Conservation (phyloP, 37 sponge, comb jelly and placozoan genomes). For the Chondrilla cf. caribensis region DNA sequence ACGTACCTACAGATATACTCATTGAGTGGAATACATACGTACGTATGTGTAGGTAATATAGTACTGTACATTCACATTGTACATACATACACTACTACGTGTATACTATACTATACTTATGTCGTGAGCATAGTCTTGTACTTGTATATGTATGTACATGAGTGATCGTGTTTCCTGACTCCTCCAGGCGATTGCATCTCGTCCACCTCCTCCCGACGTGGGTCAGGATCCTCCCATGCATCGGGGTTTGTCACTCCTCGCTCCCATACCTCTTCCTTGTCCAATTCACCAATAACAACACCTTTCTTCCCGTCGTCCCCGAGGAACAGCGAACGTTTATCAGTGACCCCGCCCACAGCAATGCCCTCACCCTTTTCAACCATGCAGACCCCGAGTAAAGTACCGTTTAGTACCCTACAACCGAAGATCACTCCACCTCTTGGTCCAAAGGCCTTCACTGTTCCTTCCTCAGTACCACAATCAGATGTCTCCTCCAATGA, state of each 20-base stretch:
- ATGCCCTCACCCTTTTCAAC: not conserved
- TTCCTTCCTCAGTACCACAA: not conserved
- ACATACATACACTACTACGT: too few relatives aligned
- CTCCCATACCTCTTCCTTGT: conserved; percentile 10
- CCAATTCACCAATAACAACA: not conserved
- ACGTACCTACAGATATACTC: too few relatives aligned
- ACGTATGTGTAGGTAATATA: too few relatives aligned
- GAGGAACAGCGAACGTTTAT: not conserved
- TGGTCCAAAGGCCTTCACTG: not conserved
- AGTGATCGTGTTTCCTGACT: too few relatives aligned
- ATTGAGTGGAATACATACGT: too few relatives aligned
- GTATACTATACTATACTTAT: too few relatives aligned
- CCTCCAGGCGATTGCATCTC: not conserved
- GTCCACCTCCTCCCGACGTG: not conserved
- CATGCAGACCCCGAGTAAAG: not conserved
- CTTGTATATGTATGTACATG: too few relatives aligned
- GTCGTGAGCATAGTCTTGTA: too few relatives aligned
- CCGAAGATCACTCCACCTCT: not conserved
- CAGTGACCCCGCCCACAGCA: not conserved
- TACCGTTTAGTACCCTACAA: not conserved
- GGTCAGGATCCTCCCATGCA: not conserved
- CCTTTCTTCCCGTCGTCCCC: conserved; percentile 23
- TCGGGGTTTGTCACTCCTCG: conserved; percentile 6
- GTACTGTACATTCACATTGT: too few relatives aligned
- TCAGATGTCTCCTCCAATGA: not conserved